Percentiles rank a stretch among this genome's conserved stretches.
Evolutionary conservation across 2,888 invertebrate genomes (phyloP).

Genomic region (Perithous albicinctus): DNA sequence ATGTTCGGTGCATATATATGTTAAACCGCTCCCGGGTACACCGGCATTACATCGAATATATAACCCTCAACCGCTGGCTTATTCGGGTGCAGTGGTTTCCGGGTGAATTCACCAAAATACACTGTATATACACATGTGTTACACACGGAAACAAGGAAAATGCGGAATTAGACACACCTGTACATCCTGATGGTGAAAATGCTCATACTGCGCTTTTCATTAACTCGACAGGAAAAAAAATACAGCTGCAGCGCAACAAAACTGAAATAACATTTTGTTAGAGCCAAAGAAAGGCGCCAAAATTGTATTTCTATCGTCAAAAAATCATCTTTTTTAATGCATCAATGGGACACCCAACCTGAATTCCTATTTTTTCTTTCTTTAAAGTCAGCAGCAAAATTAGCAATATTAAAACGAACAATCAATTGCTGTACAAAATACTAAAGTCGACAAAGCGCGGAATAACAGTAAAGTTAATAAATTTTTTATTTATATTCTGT

Average conservation of each 20-base stretch:
- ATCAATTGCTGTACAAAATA: neutral
- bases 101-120: conserved; percentile 35
- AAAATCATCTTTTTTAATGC: too few species aligned
- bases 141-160: conserved; percentile 36
- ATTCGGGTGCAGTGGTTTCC: conserved; percentile 50
- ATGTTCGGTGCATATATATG: conserved; percentile 61
- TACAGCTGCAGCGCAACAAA: neutral
- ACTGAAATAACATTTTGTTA: neutral
- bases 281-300: neutral
- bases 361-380: too few species aligned
- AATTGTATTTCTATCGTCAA: neutral
- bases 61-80: conserved; percentile 48
- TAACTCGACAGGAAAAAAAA: neutral
- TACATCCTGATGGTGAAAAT: conserved; percentile 32
- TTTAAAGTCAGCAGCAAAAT: too few species aligned
- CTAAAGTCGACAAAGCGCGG: neutral
- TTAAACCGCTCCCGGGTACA: conserved; percentile 42
- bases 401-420: too few species aligned
- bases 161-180: conserved; percentile 41
- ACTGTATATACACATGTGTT: conserved; percentile 13
- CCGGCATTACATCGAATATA: conserved; percentile 50
- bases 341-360: too few species aligned
- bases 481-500: neutral
- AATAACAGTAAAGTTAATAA: neutral
- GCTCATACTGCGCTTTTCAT: conserved; percentile 9